Percentiles rank a stretch among this genome's conserved stretches.
These are phyloP conservation scores for Ciconia stormi DNA, from an alignment of 2,113 vertebrate genomes.

Conservation along the genomic window DNA sequence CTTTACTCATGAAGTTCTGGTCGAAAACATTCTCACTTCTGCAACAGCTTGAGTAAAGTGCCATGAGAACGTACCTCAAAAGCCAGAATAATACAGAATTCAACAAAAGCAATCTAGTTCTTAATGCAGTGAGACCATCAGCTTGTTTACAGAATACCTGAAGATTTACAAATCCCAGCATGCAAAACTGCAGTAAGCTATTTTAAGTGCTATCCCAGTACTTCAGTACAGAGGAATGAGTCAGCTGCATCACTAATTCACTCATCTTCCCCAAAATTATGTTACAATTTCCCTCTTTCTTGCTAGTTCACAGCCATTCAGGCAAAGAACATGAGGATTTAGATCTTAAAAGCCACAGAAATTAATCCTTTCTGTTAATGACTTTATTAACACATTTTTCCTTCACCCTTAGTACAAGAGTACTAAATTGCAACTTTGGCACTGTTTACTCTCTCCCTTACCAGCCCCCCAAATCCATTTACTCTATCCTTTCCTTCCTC, in stretches of 20 bases:
- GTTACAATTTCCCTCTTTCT: not conserved
- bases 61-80: not conserved
- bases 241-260: not conserved
- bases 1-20: not conserved
- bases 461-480: not conserved
- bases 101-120: not conserved
- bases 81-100: not conserved
- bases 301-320: not conserved
- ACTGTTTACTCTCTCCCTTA: not conserved
- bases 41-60: not conserved
- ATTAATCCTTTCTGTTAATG: not conserved
- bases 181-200: not conserved
- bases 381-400: not conserved
- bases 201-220: not conserved
- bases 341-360: not conserved
- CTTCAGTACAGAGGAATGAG: not conserved
- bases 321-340: not conserved
- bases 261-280: not conserved
- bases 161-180: not conserved
- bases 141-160: not conserved
- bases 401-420: not conserved
- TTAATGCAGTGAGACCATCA: not conserved
- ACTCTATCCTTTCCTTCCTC: not conserved
- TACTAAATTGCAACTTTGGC: not conserved
- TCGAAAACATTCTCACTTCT: not conserved